These are phyloP conservation scores for Rhadinocentrus ornatus DNA, from an alignment of 2,797 vertebrate species.

Conservation along the genomic window DNA sequence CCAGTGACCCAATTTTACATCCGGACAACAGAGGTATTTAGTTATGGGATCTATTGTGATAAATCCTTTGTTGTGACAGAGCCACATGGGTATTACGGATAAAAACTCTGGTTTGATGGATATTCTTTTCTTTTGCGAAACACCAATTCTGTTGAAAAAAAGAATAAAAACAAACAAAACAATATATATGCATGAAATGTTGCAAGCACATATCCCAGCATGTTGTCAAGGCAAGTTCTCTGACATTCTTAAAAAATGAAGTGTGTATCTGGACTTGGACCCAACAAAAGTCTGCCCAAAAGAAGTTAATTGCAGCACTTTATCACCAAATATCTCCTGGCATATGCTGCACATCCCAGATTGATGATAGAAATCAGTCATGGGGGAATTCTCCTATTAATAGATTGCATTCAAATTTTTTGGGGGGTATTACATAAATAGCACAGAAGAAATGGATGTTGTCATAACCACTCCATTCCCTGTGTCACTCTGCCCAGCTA, in stretches of 20 bases:
- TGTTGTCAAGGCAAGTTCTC: background rate
- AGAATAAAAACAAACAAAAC: too few relatives aligned
- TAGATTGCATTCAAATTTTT: constrained; percentile 34
- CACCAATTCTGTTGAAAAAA: constrained; percentile 10
- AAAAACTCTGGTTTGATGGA: constrained; percentile 29
- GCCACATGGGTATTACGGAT: constrained; percentile 48
- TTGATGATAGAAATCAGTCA: constrained; percentile 42
- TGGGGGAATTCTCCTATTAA: constrained; percentile 44
- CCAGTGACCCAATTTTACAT: constrained; percentile 69
- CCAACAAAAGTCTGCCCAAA: constrained; percentile 4
- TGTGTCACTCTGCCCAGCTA: too few relatives aligned
- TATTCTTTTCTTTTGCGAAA: constrained; percentile 8
- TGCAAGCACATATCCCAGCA: background rate
- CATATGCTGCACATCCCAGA: constrained; percentile 17
- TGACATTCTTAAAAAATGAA: constrained; percentile 5
- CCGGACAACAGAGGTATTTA: constrained; percentile 57
- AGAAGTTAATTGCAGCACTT: constrained; percentile 33
- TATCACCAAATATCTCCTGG: constrained; percentile 48
- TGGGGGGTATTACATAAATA: constrained; percentile 5
- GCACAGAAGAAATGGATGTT: constrained; percentile 9
- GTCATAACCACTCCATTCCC: too few relatives aligned
- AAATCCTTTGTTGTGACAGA: constrained; percentile 38
- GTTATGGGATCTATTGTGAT: constrained; percentile 43
- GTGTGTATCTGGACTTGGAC: background rate
- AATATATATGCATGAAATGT: background rate